Base-by-base conservation (phyloP, 2,888 invertebrate species). In the Volucella inflata region DNA sequence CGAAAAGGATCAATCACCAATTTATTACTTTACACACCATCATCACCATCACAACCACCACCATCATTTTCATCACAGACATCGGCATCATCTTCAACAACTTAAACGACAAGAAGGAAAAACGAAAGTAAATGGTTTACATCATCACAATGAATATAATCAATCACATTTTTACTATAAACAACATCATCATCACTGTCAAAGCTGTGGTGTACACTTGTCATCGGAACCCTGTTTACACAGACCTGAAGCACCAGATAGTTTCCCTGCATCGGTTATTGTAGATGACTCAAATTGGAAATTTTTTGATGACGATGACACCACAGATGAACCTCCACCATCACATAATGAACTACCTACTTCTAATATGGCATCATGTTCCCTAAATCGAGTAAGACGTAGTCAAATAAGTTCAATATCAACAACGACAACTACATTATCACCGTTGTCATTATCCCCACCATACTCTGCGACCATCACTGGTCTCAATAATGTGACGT, bases 341-440 rank as follows among this genome's bases (percentile, higher is more conserved):
- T 44, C 42, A 2, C n/a, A 42, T 0, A 4, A 55, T n/a, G 70
- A 80, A 9, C 8, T 21, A 10, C 64, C 46, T 3, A 42, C 51
- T 1, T 21, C 14, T 11, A 59, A 16, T 57, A 51, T 14, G 40
- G 38, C 60, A 9, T 48, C 51, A 2, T 64, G 55, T 30, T 81
- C 84, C 2, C 36, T 85, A 9, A 67, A 55, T 46, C 76, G 55
- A 11, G 81, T 85, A 11, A 60, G 76, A 53, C 85, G 81, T 30
- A 76, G 85, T 40, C 85, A 85, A 50, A 76, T 85, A 36, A 87
- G 87, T 53, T 76, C 87, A 8, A 79, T 82, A 12, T 87, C 87
- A 53, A 87, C 87, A 51, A 87, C 82, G 9, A 82, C 87, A 1
- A 87, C 87, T 10, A 82, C 87, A 0, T 53, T 87, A 21, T 87